Evolutionary conservation across 2,797 vertebrate genomes (phyloP).

Genomic region (Melanogrammus aeglefinus): DNA sequence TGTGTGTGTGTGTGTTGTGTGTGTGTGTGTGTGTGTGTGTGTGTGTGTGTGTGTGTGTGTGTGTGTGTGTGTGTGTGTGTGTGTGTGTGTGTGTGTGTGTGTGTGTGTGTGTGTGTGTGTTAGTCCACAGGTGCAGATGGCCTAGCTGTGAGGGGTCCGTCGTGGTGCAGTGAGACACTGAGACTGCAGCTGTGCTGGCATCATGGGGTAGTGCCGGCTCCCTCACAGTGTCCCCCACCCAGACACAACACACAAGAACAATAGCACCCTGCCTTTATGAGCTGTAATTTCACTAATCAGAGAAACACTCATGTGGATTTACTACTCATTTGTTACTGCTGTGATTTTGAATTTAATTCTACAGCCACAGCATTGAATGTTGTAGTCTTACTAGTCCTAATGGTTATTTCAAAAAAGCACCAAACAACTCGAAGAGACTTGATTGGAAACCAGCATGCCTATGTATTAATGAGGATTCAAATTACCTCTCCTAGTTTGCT

Average conservation of each 20-base stretch:
- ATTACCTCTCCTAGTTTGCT: too few relatives aligned
- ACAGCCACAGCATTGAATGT: background rate
- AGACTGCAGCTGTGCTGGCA: conserved; percentile 73
- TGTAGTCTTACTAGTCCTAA: too few relatives aligned
- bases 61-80: conserved; percentile 8
- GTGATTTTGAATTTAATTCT: background rate
- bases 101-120: conserved; percentile 1
- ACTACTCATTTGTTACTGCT: background rate
- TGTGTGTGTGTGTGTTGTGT: conserved; percentile 8
- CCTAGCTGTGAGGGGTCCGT: conserved; percentile 65
- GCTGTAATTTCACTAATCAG: background rate
- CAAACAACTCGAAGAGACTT: background rate
- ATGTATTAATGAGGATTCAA: background rate
- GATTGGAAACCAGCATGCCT: background rate
- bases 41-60: conserved; percentile 7
- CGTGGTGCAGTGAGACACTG: conserved; percentile 65
- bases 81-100: conserved; percentile 12
- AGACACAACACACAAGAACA: conserved; percentile 21
- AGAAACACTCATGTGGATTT: conserved; percentile 48
- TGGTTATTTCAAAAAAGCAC: background rate
- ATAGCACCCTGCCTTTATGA: background rate
- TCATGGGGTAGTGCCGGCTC: conserved; percentile 39
- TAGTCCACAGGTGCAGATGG: conserved; percentile 72
- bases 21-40: conserved; percentile 1
- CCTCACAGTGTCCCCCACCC: conserved; percentile 35